Conservation (phyloP, 2,113 vertebrate species). For the Myotis yumanensis region DNA sequence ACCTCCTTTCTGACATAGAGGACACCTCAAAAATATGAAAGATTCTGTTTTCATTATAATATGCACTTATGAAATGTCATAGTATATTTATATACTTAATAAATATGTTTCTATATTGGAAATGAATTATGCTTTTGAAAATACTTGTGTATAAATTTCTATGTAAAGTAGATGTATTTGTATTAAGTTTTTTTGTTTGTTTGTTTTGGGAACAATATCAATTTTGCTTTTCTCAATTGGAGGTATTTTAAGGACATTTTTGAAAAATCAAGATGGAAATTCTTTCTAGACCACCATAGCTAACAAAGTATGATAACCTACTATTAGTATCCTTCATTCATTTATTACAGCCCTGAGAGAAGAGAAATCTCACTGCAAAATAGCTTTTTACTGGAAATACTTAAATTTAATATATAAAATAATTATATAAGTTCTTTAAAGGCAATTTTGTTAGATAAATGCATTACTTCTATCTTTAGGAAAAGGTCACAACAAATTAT, state of each 20-base stretch:
- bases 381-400: slow-evolving; percentile 71
- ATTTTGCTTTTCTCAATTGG: not conserved
- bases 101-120: not conserved
- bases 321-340: slow-evolving; percentile 45
- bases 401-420: slow-evolving; percentile 75
- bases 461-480: slow-evolving; percentile 21
- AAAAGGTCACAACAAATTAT: slow-evolving; percentile 44
- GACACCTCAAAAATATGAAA: not conserved
- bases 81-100: not conserved
- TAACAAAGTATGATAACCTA: slow-evolving; percentile 30
- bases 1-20: not conserved
- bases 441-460: slow-evolving; percentile 36
- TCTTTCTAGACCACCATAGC: not conserved
- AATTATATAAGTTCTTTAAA: slow-evolving; percentile 59
- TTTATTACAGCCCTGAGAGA: slow-evolving; percentile 47
- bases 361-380: slow-evolving; percentile 62
- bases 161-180: slow-evolving; percentile 18
- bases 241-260: slow-evolving; percentile 43
- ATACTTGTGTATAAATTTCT: not conserved
- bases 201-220: not conserved
- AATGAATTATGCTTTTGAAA: not conserved
- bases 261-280: slow-evolving; percentile 45
- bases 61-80: not conserved
- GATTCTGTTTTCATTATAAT: not conserved
- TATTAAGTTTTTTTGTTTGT: not conserved